phyloP scores from a whole-genome alignment of 2,888 invertebrate genomes.

The Gonocerus acuteangulatus region DNA sequence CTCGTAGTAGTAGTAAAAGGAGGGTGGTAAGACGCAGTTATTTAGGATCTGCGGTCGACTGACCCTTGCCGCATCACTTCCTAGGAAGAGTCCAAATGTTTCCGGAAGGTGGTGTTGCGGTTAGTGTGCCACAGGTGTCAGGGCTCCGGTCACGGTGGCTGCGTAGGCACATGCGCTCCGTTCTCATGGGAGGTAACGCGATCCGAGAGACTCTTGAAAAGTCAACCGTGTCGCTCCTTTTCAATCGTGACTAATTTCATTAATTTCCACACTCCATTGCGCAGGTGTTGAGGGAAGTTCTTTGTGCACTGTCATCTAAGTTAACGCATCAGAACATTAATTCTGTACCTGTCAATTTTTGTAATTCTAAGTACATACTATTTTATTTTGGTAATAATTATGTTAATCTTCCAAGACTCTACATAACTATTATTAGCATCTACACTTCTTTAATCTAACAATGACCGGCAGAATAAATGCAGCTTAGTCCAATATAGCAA shows the following conservation, averaged over 20 bases:
- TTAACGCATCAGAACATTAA: too few relatives aligned
- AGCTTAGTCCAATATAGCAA: too few relatives aligned
- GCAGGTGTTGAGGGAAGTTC: too few relatives aligned
- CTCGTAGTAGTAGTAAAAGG: too few relatives aligned
- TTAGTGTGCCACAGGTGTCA: neutral
- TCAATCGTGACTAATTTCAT: neutral
- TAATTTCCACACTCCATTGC: neutral
- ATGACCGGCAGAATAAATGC: too few relatives aligned
- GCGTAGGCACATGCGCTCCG: neutral
- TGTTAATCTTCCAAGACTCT: too few relatives aligned
- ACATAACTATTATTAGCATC: too few relatives aligned
- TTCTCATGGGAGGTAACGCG: neutral
- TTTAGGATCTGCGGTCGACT: neutral
- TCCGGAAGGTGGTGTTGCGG: neutral
- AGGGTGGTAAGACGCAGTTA: neutral
- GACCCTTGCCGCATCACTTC: neutral
- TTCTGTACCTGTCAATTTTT: too few relatives aligned
- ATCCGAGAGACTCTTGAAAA: neutral
- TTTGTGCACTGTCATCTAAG: too few relatives aligned
- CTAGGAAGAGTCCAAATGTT: neutral
- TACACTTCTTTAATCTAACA: too few relatives aligned
- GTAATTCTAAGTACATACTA: too few relatives aligned
- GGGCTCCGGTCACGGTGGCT: neutral
- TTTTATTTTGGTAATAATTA: too few relatives aligned
- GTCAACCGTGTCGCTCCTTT: neutral